phyloP scores from a whole-genome alignment of 2,113 vertebrate genomes.

The Chroicocephalus ridibundus region DNA sequence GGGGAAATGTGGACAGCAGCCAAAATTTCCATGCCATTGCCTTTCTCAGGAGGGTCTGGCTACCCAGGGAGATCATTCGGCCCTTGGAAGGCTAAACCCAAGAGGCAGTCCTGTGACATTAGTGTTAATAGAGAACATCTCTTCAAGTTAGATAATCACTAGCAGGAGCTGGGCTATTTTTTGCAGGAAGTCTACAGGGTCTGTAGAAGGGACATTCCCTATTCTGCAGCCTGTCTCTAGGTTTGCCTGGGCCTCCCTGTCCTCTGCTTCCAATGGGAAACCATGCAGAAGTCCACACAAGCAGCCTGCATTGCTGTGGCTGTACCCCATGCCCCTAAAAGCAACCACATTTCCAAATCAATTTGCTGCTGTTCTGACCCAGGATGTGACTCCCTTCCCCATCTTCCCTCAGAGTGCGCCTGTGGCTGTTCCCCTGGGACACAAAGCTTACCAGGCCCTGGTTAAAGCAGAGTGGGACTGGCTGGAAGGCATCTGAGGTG shows the following conservation, averaged over 20 bases:
- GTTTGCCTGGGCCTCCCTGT: neutral
- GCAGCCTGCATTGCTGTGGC: neutral
- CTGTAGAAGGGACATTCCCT: neutral
- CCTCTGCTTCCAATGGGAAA: neutral
- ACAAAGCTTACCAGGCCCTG: slow-evolving; percentile 80
- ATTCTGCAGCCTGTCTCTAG: neutral
- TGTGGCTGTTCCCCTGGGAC: neutral
- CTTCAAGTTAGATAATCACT: fast-evolving
- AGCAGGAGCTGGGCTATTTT: neutral
- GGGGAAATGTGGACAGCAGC: neutral
- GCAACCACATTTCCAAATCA: neutral
- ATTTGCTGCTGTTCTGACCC: neutral
- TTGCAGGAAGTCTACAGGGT: neutral
- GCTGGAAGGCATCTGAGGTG: slow-evolving; percentile 73
- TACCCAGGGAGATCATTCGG: neutral
- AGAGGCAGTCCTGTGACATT: neutral
- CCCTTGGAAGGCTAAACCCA: neutral
- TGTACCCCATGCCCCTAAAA: neutral
- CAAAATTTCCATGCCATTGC: neutral
- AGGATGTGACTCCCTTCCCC: neutral
- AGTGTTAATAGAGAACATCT: neutral
- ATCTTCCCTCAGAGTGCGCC: neutral
- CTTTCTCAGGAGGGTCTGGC: neutral
- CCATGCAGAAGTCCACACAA: neutral
- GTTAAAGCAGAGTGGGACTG: slow-evolving; percentile 76